These are phyloP conservation scores for Phoxinus phoxinus DNA, from an alignment of 2,113 vertebrate species.

Conservation along the genomic window DNA sequence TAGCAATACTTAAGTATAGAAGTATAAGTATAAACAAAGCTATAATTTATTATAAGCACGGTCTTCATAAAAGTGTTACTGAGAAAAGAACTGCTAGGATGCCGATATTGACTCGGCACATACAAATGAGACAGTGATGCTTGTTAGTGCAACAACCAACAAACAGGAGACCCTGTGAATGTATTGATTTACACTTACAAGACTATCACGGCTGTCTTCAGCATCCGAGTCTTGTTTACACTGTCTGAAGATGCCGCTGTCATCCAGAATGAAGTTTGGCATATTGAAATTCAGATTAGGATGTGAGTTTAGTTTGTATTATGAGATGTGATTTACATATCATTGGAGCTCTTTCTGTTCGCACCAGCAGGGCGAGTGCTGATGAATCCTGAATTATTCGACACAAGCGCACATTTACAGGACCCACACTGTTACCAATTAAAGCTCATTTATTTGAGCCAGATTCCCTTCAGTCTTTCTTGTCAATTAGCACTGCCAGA, in stretches of 20 bases:
- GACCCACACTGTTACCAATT: conserved; percentile 38
- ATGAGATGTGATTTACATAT: conserved; percentile 15
- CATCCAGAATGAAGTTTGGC: neutral
- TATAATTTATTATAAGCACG: too few species aligned
- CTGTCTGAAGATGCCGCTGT: neutral
- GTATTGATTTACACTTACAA: conserved; percentile 31
- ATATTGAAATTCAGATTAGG: conserved; percentile 1
- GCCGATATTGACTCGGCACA: conserved; percentile 1
- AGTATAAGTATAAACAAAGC: too few species aligned
- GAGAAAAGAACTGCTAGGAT: neutral
- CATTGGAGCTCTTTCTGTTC: neutral
- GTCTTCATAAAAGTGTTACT: too few species aligned
- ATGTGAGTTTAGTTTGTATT: neutral
- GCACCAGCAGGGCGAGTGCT: neutral
- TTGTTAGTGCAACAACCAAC: conserved; percentile 23
- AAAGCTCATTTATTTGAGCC: conserved; percentile 38
- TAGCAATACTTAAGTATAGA: too few species aligned
- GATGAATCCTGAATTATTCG: neutral
- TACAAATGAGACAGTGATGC: conserved; percentile 1
- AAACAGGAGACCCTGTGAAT: neutral
- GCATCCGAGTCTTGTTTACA: neutral
- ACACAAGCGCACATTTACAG: neutral
- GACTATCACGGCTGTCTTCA: neutral
- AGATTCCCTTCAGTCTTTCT: conserved; percentile 8
- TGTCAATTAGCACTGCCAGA: conserved; percentile 40